These are phyloP conservation scores for Actinostola sp. DNA, from an alignment of 92 coral and sea anemone species.

Conservation along the genomic window DNA sequence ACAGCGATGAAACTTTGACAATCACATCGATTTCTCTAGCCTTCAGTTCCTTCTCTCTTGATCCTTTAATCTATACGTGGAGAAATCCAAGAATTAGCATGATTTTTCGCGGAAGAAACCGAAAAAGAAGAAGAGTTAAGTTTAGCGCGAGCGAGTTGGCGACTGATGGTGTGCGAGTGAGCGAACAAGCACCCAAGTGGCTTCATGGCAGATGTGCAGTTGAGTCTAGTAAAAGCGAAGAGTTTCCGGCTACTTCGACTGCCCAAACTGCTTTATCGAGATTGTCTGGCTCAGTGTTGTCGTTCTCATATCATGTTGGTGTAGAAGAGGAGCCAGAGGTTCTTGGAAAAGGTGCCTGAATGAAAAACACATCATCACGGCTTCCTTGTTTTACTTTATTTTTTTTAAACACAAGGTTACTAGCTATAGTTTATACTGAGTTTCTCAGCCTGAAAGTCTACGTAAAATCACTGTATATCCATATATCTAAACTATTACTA, in stretches of 20 bases:
- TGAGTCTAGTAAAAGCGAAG: constrained; percentile 33
- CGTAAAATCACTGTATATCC: too few relatives aligned
- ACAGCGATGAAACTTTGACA: constrained; percentile 4
- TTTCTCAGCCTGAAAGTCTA: too few relatives aligned
- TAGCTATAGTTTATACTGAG: too few relatives aligned
- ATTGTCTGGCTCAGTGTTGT: constrained; percentile 24
- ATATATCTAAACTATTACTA: too few relatives aligned
- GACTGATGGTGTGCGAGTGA: constrained; percentile 7
- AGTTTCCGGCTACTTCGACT: constrained; percentile 25
- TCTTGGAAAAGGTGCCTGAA: not conserved
- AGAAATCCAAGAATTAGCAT: constrained; percentile 77
- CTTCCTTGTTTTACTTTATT: too few relatives aligned
- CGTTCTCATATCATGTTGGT: constrained; percentile 26
- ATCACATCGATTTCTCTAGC: constrained; percentile 51
- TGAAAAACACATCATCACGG: too few relatives aligned
- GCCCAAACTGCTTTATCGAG: constrained; percentile 36
- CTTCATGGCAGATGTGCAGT: constrained; percentile 14
- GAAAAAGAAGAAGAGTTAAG: constrained; percentile 36
- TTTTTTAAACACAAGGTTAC: too few relatives aligned
- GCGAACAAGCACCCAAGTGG: constrained; percentile 18
- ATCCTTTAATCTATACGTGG: constrained; percentile 63
- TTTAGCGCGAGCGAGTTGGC: constrained; percentile 16
- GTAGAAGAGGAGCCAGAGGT: not conserved
- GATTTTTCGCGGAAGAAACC: constrained; percentile 47
- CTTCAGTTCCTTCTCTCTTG: constrained; percentile 55